These are phyloP conservation scores for Callocephalon fimbriatum DNA, from an alignment of 2,113 vertebrate species.

Conservation along the genomic window DNA sequence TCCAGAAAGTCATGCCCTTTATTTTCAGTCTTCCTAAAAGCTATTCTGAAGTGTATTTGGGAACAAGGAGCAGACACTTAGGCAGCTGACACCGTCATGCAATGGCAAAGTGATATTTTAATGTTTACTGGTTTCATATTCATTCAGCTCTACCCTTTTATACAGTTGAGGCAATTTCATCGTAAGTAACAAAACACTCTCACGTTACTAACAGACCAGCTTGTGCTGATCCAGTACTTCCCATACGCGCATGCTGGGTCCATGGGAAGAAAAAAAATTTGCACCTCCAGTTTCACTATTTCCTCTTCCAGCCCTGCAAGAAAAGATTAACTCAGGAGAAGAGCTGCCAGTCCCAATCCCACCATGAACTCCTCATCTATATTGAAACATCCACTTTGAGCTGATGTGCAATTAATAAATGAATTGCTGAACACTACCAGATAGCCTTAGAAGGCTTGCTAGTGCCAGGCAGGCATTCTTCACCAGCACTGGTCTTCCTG, in stretches of 20 bases:
- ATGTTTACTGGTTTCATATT: background rate
- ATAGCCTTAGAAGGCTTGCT: conserved; percentile 70
- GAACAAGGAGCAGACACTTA: background rate
- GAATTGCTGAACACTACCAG: conserved; percentile 63
- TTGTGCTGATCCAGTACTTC: background rate
- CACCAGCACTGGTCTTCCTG: conserved; percentile 53
- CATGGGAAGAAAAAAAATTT: background rate
- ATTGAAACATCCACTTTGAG: background rate
- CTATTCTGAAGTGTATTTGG: background rate
- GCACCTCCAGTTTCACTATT: background rate
- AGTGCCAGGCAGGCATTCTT: conserved; percentile 69
- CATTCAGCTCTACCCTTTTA: background rate
- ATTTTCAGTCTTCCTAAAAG: background rate
- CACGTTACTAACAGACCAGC: background rate
- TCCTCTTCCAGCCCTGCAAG: background rate
- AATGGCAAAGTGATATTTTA: background rate
- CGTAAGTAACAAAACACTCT: background rate
- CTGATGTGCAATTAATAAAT: background rate
- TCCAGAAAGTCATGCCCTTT: background rate
- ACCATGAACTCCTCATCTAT: background rate
- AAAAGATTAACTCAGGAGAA: background rate
- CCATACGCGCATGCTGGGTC: background rate
- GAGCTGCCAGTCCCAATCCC: background rate
- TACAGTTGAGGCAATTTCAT: background rate
- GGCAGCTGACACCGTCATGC: background rate